Conservation (phyloP, 2,888 invertebrate genomes). For the Aradus depressus region DNA sequence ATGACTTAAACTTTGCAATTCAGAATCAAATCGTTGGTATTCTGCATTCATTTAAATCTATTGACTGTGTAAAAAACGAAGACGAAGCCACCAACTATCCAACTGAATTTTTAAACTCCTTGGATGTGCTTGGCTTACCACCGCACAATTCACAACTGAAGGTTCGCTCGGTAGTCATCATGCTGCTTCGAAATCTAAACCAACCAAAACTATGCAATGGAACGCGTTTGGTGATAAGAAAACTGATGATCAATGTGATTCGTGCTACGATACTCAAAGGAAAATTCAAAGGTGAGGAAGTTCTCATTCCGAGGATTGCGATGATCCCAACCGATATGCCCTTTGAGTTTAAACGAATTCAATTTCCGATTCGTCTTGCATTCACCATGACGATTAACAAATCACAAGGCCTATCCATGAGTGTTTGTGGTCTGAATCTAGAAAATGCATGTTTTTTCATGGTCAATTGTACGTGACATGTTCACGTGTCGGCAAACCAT, state of each 20-base stretch:
- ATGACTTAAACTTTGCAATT: conserved; percentile 32
- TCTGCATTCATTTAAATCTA: conserved; percentile 30
- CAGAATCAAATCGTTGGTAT: conserved; percentile 28
- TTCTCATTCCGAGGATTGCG: conserved; percentile 28
- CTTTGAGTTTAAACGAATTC: conserved; percentile 27
- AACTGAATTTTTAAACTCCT: conserved; percentile 34
- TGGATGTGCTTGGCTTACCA: conserved; percentile 30
- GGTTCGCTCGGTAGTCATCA: conserved; percentile 30
- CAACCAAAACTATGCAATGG: conserved; percentile 32
- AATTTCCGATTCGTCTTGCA: conserved; percentile 28
- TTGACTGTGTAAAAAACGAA: conserved; percentile 29
- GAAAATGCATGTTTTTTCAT: conserved; percentile 27
- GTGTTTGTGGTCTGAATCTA: conserved; percentile 24
- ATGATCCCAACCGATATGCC: conserved; percentile 25
- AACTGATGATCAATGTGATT: conserved; percentile 31
- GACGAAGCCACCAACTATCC: conserved; percentile 28
- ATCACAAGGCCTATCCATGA: conserved; percentile 28
- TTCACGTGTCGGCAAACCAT: too few species aligned
- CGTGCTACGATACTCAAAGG: conserved; percentile 29
- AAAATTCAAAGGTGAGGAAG: conserved; percentile 31
- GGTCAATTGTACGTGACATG: too few species aligned
- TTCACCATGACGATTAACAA: conserved; percentile 29
- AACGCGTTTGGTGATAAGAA: conserved; percentile 29
- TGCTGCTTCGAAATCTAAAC: conserved; percentile 30
- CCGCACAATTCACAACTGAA: conserved; percentile 28